Evolutionary conservation across 2,797 vertebrate species (phyloP), one percentile per base, ranked within the genome.

Genomic region (Poeciliopsis gracilis): DNA sequence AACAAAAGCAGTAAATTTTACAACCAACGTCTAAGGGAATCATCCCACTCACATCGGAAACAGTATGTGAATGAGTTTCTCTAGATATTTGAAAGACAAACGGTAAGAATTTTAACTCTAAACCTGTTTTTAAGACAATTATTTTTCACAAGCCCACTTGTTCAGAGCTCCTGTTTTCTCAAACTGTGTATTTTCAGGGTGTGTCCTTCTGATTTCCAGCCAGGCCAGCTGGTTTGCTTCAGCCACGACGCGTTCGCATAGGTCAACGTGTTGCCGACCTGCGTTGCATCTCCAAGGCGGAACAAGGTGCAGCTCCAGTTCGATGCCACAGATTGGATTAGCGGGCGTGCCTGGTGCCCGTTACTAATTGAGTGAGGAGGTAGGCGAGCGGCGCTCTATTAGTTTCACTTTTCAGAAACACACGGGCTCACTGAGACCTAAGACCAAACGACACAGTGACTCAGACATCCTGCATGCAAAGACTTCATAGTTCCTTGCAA

Each of bases 321-420:
- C n/a, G 36, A 76, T 38, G n/a, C 45, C 0, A 0, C 67, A 79
- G 88, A 92, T 89, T 84, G 73, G 66, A 87, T 92, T 91, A 91
- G 76, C 6, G 11, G 57, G 41, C 1, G 13, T 9, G 83, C 6
- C 89, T 86, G 88, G 5, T 47, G 77, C 67, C 59, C 66, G 2
- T 45, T 10, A 66, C 80, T 89, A 80, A 88, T 81, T n/a, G 76
- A 77, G 81, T 33, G 85, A 74, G 25, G 51, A 83, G 74, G 71
- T 15, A 73, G 47, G 28, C n/a, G 66, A 79, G 84, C 41, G 0
- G 78, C 0, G 53, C 69, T 12, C 69, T 43, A 85, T 90, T 84
- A 85, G 76, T 76, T 83, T 89, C 72, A 83, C 43, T 82, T 61
- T 72, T 70, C 67, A 70, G 67, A 70, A 63, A 88, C 49, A 38